phyloP scores from a whole-genome alignment of 2,888 invertebrate species.

The Drosophila siamana region DNA sequence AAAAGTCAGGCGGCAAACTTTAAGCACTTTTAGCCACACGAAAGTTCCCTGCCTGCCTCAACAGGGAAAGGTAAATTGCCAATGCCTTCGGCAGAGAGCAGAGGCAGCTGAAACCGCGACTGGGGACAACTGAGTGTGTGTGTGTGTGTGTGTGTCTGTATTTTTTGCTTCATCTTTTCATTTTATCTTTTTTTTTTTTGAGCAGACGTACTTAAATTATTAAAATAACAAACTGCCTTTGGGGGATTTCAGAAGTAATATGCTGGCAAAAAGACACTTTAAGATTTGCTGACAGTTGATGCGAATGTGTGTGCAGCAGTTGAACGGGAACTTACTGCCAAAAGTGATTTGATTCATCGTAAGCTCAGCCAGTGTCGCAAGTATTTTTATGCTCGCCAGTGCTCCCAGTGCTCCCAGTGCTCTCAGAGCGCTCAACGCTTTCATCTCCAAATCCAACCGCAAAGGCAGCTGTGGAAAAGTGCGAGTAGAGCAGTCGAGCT shows the following conservation, averaged over 20 bases:
- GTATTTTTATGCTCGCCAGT: neutral
- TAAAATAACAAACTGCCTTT: slow-evolving; percentile 61
- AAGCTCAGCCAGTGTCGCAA: slow-evolving; percentile 1
- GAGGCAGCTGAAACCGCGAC: neutral
- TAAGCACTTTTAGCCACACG: slow-evolving; percentile 52
- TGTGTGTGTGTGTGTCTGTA: neutral
- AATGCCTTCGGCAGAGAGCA: slow-evolving; percentile 1
- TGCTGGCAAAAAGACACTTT: slow-evolving; percentile 31
- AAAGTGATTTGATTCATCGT: slow-evolving; percentile 16
- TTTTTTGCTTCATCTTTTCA: neutral
- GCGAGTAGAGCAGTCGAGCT: neutral
- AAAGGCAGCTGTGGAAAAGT: slow-evolving; percentile 51
- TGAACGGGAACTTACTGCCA: slow-evolving; percentile 11
- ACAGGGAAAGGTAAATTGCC: slow-evolving; percentile 34
- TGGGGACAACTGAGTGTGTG: neutral
- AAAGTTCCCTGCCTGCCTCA: slow-evolving; percentile 20
- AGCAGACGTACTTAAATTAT: slow-evolving; percentile 49
- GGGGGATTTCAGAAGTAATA: slow-evolving; percentile 34
- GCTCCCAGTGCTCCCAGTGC: neutral
- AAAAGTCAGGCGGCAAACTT: slow-evolving; percentile 63
- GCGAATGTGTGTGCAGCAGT: slow-evolving; percentile 13
- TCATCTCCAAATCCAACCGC: slow-evolving; percentile 7
- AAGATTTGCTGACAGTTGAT: slow-evolving; percentile 46
- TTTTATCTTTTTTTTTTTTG: neutral
- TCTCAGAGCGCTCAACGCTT: neutral